phyloP scores from a whole-genome alignment of 2,113 vertebrate genomes.

The Corythoichthys intestinalis region DNA sequence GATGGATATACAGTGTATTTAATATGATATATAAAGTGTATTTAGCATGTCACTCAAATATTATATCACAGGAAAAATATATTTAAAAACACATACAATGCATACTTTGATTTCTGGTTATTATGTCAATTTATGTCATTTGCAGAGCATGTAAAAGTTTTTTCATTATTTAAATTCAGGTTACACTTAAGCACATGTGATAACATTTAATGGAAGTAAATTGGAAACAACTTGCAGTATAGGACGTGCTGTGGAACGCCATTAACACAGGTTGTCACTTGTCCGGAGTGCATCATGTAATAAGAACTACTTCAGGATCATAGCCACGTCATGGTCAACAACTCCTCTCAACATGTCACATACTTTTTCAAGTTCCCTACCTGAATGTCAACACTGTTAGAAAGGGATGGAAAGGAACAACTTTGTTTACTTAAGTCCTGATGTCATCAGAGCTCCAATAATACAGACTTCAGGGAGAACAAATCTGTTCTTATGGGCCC shows the following conservation, averaged over 20 bases:
- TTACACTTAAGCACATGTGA: not conserved
- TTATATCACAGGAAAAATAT: not conserved
- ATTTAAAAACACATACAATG: not conserved
- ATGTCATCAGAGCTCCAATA: slow-evolving; percentile 48
- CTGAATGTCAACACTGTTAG: slow-evolving; percentile 62
- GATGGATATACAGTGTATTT: too few species aligned
- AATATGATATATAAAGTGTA: not conserved
- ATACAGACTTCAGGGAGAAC: slow-evolving; percentile 43
- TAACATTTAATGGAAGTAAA: not conserved
- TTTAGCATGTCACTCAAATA: not conserved
- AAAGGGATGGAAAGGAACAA: slow-evolving; percentile 28
- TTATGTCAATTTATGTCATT: not conserved
- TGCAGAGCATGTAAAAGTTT: not conserved
- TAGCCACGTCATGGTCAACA: not conserved
- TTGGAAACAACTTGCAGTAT: not conserved
- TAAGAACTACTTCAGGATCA: slow-evolving; percentile 8
- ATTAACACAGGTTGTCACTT: not conserved
- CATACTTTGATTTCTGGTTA: not conserved
- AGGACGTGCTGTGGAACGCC: not conserved
- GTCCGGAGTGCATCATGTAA: not conserved
- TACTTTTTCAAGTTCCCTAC: slow-evolving; percentile 8
- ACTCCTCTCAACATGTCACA: slow-evolving; percentile 21
- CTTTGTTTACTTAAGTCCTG: slow-evolving; percentile 47
- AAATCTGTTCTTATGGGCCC: slow-evolving; percentile 46
- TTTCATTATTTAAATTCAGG: not conserved